A percentile compares a stretch with the other conserved stretches of the same genome.
These are phyloP conservation scores for Hirtodrosophila histrioides DNA, from an alignment of 2,888 invertebrate species.

Conservation along the genomic window DNA sequence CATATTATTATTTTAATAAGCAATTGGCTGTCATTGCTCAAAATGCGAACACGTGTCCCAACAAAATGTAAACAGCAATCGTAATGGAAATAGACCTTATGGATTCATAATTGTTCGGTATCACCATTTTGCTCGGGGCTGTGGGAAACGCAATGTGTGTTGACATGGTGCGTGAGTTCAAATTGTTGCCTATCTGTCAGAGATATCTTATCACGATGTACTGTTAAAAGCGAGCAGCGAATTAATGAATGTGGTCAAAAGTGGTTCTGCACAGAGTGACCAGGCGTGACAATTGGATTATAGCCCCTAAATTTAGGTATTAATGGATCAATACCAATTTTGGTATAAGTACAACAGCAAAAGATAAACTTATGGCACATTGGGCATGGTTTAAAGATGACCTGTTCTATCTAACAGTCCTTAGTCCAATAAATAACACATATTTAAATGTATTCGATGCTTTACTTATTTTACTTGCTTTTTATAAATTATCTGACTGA, in stretches of 20 bases:
- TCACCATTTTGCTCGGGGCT: not conserved
- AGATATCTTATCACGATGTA: slow-evolving; percentile 29
- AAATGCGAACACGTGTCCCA: slow-evolving; percentile 72
- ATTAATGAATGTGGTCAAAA: slow-evolving; percentile 17
- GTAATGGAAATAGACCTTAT: slow-evolving; percentile 18
- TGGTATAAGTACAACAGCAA: no score
- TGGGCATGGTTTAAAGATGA: no score
- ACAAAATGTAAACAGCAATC: slow-evolving; percentile 29
- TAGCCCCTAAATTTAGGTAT: not conserved
- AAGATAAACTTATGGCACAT: no score
- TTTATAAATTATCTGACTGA: no score
- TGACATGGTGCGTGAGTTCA: slow-evolving; percentile 10
- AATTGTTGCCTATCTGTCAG: slow-evolving; percentile 28
- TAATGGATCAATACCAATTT: no score
- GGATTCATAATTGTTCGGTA: slow-evolving; percentile 48
- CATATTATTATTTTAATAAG: slow-evolving; percentile 75
- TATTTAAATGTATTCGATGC: no score
- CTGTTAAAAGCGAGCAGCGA: slow-evolving; percentile 15
- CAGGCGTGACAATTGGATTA: slow-evolving; percentile 45
- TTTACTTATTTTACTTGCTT: no score
- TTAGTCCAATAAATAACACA: no score
- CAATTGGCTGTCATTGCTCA: slow-evolving; percentile 48
- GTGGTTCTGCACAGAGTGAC: slow-evolving; percentile 25
- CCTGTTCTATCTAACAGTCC: no score
- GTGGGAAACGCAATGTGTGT: slow-evolving; percentile 53